phyloP scores from a whole-genome alignment of 2,113 vertebrate species.

The Apodemus sylvaticus region DNA sequence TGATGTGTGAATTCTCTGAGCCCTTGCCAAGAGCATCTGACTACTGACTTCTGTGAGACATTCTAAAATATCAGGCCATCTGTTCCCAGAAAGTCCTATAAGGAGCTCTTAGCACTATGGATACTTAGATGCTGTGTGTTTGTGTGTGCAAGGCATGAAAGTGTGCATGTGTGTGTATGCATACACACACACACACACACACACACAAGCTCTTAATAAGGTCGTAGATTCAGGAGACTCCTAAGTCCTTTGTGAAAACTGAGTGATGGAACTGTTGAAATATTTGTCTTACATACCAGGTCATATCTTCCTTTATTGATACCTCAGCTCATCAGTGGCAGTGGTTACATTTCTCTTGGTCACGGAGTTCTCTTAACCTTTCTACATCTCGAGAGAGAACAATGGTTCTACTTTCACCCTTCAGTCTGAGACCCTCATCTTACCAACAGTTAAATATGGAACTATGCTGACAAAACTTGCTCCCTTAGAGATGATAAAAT shows the following conservation, averaged over 20 bases:
- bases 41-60: neutral
- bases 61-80: neutral
- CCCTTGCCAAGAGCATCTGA: neutral
- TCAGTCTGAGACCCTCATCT: neutral
- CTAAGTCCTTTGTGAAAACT: neutral
- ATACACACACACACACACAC: too few species aligned
- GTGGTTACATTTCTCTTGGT: neutral
- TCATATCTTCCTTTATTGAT: neutral
- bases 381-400: neutral
- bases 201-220: neutral
- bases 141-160: neutral
- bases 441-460: neutral
- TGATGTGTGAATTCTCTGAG: neutral
- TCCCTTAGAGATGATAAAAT: neutral
- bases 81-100: neutral
- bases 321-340: neutral
- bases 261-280: neutral
- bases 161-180: neutral
- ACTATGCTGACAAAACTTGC: neutral
- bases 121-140: neutral
- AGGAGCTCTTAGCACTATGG: neutral
- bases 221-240: neutral
- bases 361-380: neutral
- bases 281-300: too few species aligned
- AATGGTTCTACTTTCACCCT: neutral